Evolutionary conservation across 2,888 invertebrate genomes (phyloP), one percentile per base, ranked within the genome.

Genomic region (Eledona agricola): DNA sequence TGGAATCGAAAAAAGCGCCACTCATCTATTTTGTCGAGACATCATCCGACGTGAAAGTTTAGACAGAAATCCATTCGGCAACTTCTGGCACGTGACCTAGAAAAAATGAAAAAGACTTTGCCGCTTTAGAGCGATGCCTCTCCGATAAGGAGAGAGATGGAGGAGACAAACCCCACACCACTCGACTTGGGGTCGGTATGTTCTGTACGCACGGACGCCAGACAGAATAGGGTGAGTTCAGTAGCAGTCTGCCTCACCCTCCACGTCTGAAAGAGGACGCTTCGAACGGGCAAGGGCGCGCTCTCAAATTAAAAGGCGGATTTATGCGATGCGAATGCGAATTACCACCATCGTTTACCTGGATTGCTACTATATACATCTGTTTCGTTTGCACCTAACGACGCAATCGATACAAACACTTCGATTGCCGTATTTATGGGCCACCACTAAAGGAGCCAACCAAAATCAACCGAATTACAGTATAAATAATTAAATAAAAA

Each of bases 201-300:
- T 40, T 40, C 58, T 59, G 40, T 61, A 57, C 56, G 62, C 60
- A 60, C 57, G 60, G 60, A 65, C 60, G 59, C 63, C 64, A 64
- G 63, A 63, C 64, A 58, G 57, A 54, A 58, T 57, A 58, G 62
- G 58, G 58, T 58, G 64, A 57, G 62, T 64, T 62, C 55, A 56
- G 58, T 51, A 57, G 47, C 57, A 62, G 60, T 55, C 52, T 38
- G 35, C 46, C 38, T 53, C 57, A 29, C 29, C 11, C 45, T 16
- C 29, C 22, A 22, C 22, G 38, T 56, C 42, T 50, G 31, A 32
- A 29, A 43, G 38, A 25, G 38, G 17, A 38, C 40, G 34, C 11
- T 19, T 38, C 26, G 51, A 25, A 51, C 34, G 46, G 35, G 40
- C 43, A 37, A 45, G 49, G 42, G 45, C 38, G 25, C 55, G 57